Conservation (phyloP, 2,113 vertebrate genomes). For the Hassar affinis region DNA sequence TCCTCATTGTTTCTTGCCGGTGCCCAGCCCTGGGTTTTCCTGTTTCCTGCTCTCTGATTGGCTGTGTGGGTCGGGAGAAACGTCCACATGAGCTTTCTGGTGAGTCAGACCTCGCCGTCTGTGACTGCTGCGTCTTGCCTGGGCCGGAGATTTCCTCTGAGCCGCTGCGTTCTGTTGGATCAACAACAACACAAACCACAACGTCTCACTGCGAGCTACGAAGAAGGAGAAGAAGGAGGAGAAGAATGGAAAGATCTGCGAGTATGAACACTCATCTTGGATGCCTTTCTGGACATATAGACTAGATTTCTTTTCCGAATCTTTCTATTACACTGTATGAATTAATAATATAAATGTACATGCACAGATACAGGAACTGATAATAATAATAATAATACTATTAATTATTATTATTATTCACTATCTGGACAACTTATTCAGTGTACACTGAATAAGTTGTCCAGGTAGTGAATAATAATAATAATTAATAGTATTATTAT, state of each 20-base stretch:
- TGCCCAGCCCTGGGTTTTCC: slow-evolving; percentile 1
- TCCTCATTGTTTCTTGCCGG: slow-evolving; percentile 1
- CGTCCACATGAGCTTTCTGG: slow-evolving; percentile 69
- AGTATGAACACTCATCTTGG: background rate
- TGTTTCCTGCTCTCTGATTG: slow-evolving; percentile 10
- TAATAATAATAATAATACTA: too few relatives aligned
- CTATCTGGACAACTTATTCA: too few relatives aligned
- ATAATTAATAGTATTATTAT: too few relatives aligned
- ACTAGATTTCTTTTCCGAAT: background rate
- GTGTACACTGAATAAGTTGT: too few relatives aligned
- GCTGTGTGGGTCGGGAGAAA: slow-evolving; percentile 71
- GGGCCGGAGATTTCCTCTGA: slow-evolving; percentile 65
- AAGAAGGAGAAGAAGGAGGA: background rate
- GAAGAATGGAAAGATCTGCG: too few relatives aligned
- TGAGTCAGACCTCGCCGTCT: slow-evolving; percentile 61
- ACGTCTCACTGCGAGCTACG: background rate
- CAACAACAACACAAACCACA: background rate
- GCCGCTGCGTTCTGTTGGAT: slow-evolving; percentile 57
- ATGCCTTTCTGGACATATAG: background rate
- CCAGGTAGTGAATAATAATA: too few relatives aligned
- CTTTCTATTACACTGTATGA: background rate
- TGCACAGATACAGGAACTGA: background rate
- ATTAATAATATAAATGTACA: background rate
- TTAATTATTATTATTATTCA: too few relatives aligned
- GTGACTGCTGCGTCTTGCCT: slow-evolving; percentile 67